phyloP scores from a whole-genome alignment of 2,888 invertebrate species.

The Euproctis similis region DNA sequence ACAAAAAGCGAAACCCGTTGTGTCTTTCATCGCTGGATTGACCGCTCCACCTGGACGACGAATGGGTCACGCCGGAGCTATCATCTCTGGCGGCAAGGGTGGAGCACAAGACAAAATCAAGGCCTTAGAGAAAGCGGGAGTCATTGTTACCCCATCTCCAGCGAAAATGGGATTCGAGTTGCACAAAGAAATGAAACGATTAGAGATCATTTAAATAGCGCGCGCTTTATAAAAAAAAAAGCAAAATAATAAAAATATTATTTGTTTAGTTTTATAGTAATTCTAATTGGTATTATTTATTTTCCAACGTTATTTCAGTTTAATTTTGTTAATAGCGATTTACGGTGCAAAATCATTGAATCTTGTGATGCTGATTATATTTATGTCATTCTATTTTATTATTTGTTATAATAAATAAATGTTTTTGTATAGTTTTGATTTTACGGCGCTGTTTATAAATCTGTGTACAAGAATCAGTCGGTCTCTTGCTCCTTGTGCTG shows the following conservation, averaged over 20 bases:
- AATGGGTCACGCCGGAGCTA: constrained; percentile 99
- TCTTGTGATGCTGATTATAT: constrained; percentile 29
- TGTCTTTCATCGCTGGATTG: constrained; percentile 98
- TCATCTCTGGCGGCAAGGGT: constrained; percentile 98
- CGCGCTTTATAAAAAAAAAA: constrained; percentile 8
- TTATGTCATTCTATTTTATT: too few species aligned
- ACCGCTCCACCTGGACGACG: constrained; percentile 98
- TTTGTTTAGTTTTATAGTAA: constrained; percentile 55
- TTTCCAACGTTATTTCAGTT: constrained; percentile 24
- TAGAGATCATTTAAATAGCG: constrained; percentile 76
- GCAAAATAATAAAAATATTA: constrained; percentile 15
- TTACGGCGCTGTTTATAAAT: too few species aligned
- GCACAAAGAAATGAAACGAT: constrained; percentile 91
- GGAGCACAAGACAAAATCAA: constrained; percentile 98
- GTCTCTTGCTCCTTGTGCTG: not conserved
- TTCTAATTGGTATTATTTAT: constrained; percentile 62
- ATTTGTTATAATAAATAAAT: too few species aligned
- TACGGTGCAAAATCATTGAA: constrained; percentile 15
- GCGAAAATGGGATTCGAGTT: constrained; percentile 96
- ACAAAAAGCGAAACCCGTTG: constrained; percentile 94
- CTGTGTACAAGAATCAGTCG: not conserved
- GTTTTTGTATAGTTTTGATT: too few species aligned
- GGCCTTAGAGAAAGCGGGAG: constrained; percentile 94
- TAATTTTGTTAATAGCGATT: constrained; percentile 5
- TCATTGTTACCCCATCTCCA: constrained; percentile 95